These are phyloP conservation scores for Ecdyonurus torrentis DNA, from an alignment of 2,888 invertebrate genomes.

Conservation along the genomic window DNA sequence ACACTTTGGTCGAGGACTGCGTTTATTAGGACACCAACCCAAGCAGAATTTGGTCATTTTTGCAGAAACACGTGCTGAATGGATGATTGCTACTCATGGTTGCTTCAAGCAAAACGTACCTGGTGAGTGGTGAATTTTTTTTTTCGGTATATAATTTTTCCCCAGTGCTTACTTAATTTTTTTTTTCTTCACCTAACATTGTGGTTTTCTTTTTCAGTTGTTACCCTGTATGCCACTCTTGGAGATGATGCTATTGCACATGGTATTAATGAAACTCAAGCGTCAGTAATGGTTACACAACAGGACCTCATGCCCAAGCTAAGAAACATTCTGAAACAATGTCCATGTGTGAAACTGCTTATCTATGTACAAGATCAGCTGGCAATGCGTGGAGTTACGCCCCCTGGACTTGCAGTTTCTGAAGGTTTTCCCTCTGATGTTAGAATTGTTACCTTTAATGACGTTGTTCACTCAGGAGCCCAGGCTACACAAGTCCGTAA, in stretches of 20 bases:
- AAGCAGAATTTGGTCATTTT: conserved; percentile 74
- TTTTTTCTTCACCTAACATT: neutral
- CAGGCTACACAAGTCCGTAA: conserved; percentile 8
- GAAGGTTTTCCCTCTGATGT: conserved; percentile 34
- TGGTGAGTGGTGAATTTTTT: conserved; percentile 27
- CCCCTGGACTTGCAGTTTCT: neutral
- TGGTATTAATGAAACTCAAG: conserved; percentile 94
- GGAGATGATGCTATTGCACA: conserved; percentile 94
- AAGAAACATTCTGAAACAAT: conserved; percentile 50
- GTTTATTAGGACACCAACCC: conserved; percentile 56
- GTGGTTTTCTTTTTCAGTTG: conserved; percentile 38
- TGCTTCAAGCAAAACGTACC: conserved; percentile 89
- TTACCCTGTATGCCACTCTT: conserved; percentile 92
- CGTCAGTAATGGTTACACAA: conserved; percentile 80
- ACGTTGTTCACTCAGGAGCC: conserved; percentile 42
- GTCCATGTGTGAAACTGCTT: conserved; percentile 59
- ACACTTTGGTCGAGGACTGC: conserved; percentile 69
- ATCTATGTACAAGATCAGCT: conserved; percentile 82
- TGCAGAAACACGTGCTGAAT: conserved; percentile 94
- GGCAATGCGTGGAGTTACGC: conserved; percentile 40
- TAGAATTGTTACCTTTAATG: conserved; percentile 53
- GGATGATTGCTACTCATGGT: conserved; percentile 93
- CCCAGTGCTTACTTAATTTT: neutral
- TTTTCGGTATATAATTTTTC: neutral
- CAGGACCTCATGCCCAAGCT: conserved; percentile 86